A percentile compares a stretch with the other conserved stretches of the same genome.
These are phyloP conservation scores for Hippopotamyrus pictus DNA, from an alignment of 2,797 vertebrate genomes.

Conservation along the genomic window DNA sequence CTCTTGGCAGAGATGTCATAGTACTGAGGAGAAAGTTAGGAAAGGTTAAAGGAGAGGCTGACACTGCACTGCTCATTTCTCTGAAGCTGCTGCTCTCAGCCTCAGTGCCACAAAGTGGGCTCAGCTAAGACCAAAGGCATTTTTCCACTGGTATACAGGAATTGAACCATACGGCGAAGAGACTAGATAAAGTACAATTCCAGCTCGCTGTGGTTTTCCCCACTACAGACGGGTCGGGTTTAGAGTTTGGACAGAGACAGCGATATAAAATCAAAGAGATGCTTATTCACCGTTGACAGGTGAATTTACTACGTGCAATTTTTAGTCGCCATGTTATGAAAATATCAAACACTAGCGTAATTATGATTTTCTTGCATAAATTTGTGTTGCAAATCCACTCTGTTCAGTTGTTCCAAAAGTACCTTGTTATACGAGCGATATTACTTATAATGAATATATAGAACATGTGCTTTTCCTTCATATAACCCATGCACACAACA, in stretches of 20 bases:
- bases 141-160: not conserved
- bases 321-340: not conserved
- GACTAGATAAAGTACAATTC: not conserved
- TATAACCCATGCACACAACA: not conserved
- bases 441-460: not conserved
- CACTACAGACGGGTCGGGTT: not conserved
- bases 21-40: constrained; percentile 50
- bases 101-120: not conserved
- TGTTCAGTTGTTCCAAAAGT: not conserved
- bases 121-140: not conserved
- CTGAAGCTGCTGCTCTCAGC: not conserved
- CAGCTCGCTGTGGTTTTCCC: not conserved
- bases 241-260: not conserved
- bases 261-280: not conserved
- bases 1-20: constrained; percentile 78
- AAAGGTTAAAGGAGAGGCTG: not conserved
- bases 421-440: not conserved
- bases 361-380: not conserved
- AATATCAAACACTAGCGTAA: not conserved
- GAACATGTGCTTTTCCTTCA: not conserved
- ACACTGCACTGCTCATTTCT: not conserved
- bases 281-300: not conserved
- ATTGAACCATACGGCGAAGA: not conserved
- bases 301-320: not conserved
- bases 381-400: not conserved